These are phyloP conservation scores for Apamea crenata DNA, from an alignment of 2,888 invertebrate species.

Conservation along the genomic window DNA sequence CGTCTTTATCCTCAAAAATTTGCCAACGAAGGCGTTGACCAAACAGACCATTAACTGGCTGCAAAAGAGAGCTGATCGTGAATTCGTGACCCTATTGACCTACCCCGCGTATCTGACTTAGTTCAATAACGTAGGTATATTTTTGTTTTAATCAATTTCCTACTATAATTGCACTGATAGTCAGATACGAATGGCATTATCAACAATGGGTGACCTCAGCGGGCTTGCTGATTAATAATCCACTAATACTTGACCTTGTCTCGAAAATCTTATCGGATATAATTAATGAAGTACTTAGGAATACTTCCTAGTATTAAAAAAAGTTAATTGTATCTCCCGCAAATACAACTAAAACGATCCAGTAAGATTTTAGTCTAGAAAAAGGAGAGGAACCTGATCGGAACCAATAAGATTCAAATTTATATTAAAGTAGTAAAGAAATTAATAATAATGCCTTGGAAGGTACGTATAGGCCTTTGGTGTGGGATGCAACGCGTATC, in stretches of 20 bases:
- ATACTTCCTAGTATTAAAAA: constrained; percentile 6
- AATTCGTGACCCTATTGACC: constrained; percentile 5
- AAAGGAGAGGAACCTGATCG: no score
- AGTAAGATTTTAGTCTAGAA: background rate
- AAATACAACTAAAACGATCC: background rate
- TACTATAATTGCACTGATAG: constrained; percentile 45
- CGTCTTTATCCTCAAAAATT: background rate
- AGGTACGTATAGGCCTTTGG: no score
- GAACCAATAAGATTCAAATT: no score
- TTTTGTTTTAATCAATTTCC: constrained; percentile 33
- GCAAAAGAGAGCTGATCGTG: constrained; percentile 1
- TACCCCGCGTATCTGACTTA: background rate
- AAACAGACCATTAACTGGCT: background rate
- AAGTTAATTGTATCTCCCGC: background rate
- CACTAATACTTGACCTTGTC: constrained; percentile 40
- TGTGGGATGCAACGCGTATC: no score
- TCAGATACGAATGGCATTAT: constrained; percentile 26
- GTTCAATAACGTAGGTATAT: constrained; percentile 3
- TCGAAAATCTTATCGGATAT: background rate
- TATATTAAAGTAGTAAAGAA: no score
- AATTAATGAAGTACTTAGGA: background rate
- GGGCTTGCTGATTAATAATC: constrained; percentile 40
- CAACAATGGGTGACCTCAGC: constrained; percentile 47
- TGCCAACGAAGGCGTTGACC: background rate
- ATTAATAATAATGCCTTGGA: no score